phyloP scores from a whole-genome alignment of 2,797 vertebrate species.

The Mormyrus hasselquistii region DNA sequence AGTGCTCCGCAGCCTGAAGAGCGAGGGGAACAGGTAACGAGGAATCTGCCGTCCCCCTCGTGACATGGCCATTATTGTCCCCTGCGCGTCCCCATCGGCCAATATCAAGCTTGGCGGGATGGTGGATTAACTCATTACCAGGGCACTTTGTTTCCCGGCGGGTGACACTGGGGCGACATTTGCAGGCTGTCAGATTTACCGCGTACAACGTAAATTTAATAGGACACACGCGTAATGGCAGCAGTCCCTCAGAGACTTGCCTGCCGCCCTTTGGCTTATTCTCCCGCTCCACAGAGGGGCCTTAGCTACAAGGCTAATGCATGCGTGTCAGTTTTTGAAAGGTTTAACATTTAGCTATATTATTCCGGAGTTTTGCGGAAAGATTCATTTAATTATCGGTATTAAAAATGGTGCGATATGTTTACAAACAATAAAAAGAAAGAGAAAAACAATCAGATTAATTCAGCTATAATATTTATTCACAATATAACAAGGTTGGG shows the following conservation, averaged over 20 bases:
- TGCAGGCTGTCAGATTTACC: not conserved
- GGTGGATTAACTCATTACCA: not conserved
- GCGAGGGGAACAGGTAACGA: not conserved
- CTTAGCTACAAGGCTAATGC: not conserved
- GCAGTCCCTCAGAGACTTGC: not conserved
- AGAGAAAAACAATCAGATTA: not conserved
- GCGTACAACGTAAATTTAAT: not conserved
- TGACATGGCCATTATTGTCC: not conserved
- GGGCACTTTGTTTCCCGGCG: not conserved
- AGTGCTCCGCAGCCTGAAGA: not conserved
- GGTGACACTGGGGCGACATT: not conserved
- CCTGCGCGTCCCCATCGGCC: not conserved
- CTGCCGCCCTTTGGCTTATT: not conserved
- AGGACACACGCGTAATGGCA: not conserved
- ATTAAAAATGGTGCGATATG: not conserved
- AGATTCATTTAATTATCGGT: not conserved
- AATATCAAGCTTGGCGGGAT: not conserved
- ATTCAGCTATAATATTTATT: not conserved
- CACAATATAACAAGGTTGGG: not conserved
- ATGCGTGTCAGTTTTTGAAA: not conserved
- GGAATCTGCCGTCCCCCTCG: not conserved
- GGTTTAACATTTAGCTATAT: not conserved
- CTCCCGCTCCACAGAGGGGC: not conserved
- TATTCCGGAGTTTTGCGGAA: not conserved
- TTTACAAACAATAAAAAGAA: not conserved